Evolutionary conservation across 2,888 invertebrate genomes (phyloP).

Genomic region (Dryobotodes eremita): DNA sequence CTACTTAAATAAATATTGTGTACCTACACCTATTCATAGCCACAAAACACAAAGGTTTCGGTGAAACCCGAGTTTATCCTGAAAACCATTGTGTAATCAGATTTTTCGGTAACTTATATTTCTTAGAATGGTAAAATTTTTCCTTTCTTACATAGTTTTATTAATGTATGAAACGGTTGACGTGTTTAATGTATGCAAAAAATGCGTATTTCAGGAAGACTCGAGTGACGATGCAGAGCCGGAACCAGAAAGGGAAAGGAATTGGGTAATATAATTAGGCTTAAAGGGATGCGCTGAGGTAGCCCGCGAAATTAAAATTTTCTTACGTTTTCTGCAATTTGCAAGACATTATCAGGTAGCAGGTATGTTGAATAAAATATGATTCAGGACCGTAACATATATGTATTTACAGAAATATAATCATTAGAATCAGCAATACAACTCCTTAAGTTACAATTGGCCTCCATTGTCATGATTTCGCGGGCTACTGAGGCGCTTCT

Average conservation of each 20-base stretch:
- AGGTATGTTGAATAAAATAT: background rate
- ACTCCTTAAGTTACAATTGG: background rate
- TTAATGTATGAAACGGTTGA: background rate
- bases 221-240: slow-evolving; percentile 84
- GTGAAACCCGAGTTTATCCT: background rate
- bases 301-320: background rate
- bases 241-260: slow-evolving; percentile 83
- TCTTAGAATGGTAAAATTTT: slow-evolving; percentile 12
- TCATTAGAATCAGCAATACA: background rate
- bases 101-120: slow-evolving; percentile 3
- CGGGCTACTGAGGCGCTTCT: background rate
- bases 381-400: background rate
- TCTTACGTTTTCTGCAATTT: background rate
- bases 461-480: slow-evolving; percentile 5
- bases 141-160: slow-evolving; percentile 5
- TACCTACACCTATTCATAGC: background rate
- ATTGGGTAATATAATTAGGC: slow-evolving; percentile 79
- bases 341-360: background rate
- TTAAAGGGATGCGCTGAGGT: background rate
- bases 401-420: background rate
- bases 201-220: slow-evolving; percentile 78
- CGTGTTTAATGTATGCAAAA: slow-evolving; percentile 18
- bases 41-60: background rate
- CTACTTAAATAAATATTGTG: background rate
- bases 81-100: background rate